phyloP scores from a whole-genome alignment of 2,888 invertebrate genomes.

The Pseudococcus longispinus region DNA sequence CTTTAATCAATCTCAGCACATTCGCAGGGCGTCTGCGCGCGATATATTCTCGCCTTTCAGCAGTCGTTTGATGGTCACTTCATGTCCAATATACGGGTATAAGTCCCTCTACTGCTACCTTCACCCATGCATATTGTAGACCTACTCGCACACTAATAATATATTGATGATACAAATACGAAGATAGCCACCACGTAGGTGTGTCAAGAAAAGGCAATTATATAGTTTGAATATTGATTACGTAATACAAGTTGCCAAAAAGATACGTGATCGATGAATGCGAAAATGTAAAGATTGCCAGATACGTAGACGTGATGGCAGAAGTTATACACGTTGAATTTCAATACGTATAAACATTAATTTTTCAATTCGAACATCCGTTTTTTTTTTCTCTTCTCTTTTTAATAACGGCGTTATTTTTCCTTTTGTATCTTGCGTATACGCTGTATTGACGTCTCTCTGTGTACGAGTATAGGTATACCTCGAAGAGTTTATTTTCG shows the following conservation, averaged over 20 bases:
- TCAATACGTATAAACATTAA: slow-evolving; percentile 8
- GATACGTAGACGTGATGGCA: not conserved
- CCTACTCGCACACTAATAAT: not conserved
- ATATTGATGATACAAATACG: not conserved
- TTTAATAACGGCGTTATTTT: not conserved
- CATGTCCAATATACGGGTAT: too few species aligned
- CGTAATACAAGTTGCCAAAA: slow-evolving; percentile 39
- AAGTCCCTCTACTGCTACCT: too few species aligned
- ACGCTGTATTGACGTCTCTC: not conserved
- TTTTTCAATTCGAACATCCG: slow-evolving; percentile 16
- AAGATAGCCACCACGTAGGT: not conserved
- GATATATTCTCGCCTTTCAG: too few species aligned
- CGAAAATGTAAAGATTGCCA: slow-evolving; percentile 4
- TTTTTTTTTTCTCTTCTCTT: not conserved
- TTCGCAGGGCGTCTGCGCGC: too few species aligned
- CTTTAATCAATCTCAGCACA: too few species aligned
- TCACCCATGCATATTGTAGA: too few species aligned
- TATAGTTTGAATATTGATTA: slow-evolving; percentile 41
- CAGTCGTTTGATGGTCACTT: too few species aligned
- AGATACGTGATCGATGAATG: slow-evolving; percentile 11
- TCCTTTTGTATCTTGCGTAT: not conserved
- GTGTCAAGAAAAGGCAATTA: slow-evolving; percentile 11
- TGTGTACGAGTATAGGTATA: too few species aligned
- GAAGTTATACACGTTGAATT: slow-evolving; percentile 17
- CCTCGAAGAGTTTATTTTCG: slow-evolving; percentile 11